phyloP scores from a whole-genome alignment of 2,888 invertebrate species.

The Caenorhabditis sp. region DNA sequence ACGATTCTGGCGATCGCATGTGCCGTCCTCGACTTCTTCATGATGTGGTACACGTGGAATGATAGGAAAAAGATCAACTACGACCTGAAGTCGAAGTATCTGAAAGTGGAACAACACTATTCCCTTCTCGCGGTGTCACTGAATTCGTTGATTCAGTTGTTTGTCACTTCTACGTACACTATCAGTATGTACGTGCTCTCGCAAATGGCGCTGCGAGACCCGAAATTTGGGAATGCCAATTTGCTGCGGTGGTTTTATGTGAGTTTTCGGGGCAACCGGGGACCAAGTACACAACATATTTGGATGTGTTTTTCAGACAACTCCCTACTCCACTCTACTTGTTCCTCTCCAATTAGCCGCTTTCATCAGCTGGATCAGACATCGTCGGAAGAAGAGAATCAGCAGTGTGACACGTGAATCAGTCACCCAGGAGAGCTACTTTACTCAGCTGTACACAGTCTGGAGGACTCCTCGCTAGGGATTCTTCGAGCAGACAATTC shows the following conservation, averaged over 20 bases:
- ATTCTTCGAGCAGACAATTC: too few species aligned
- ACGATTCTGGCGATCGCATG: slow-evolving; percentile 25
- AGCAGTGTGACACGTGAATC: slow-evolving; percentile 6
- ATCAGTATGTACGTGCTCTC: slow-evolving; percentile 33
- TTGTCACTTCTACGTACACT: slow-evolving; percentile 33
- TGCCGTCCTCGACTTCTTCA: slow-evolving; percentile 23
- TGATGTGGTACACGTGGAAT: slow-evolving; percentile 50
- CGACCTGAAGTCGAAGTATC: slow-evolving; percentile 47
- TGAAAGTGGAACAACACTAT: slow-evolving; percentile 34
- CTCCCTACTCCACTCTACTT: slow-evolving; percentile 37
- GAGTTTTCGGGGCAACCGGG: slow-evolving; percentile 6
- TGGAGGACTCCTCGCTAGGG: slow-evolving; percentile 26
- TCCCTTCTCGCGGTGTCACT: slow-evolving; percentile 45
- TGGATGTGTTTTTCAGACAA: slow-evolving; percentile 23
- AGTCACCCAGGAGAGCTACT: slow-evolving; percentile 26
- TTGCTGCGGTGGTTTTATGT: slow-evolving; percentile 50
- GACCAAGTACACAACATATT: neutral
- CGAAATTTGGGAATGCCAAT: slow-evolving; percentile 31
- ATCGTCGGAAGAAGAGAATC: slow-evolving; percentile 19
- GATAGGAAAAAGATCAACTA: slow-evolving; percentile 15
- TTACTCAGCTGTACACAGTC: slow-evolving; percentile 8
- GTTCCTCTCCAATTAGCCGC: slow-evolving; percentile 21
- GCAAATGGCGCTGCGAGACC: slow-evolving; percentile 3
- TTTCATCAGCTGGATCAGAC: slow-evolving; percentile 32
- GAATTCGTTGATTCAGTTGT: slow-evolving; percentile 40